phyloP scores from a whole-genome alignment of 2,888 invertebrate species.

The Daptonema setosum region DNA sequence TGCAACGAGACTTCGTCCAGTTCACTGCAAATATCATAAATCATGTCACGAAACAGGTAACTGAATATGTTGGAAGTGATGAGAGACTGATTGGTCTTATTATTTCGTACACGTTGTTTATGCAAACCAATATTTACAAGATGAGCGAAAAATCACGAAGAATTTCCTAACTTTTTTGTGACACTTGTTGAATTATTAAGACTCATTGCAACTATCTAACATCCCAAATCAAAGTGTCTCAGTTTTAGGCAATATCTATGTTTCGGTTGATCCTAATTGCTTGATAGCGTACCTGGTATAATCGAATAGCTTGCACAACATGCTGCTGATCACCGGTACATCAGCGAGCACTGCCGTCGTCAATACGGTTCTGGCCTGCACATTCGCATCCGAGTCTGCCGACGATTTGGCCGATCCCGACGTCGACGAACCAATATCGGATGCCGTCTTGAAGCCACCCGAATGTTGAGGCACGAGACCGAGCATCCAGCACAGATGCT shows the following conservation, averaged over 20 bases:
- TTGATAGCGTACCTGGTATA: conserved; percentile 5
- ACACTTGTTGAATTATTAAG: too few relatives aligned
- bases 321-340: conserved; percentile 46
- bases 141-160: too few relatives aligned
- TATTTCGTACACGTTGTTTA: too few relatives aligned
- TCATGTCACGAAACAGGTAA: too few relatives aligned
- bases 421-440: conserved; percentile 14
- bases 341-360: conserved; percentile 92
- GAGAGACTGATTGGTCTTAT: too few relatives aligned
- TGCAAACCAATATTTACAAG: too few relatives aligned
- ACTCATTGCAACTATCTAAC: too few relatives aligned
- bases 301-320: conserved; percentile 14
- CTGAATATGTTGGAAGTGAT: too few relatives aligned
- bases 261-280: too few relatives aligned
- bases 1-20: conserved; percentile 80
- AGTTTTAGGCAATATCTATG: too few relatives aligned
- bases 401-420: not conserved
- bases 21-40: conserved; percentile 38
- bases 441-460: conserved; percentile 44
- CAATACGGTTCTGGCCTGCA: conserved; percentile 31
- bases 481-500: conserved; percentile 66
- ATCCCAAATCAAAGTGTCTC: too few relatives aligned
- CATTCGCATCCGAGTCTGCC: not conserved
- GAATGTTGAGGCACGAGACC: conserved; percentile 82
- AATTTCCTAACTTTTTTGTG: too few relatives aligned